Base-by-base conservation (phyloP, 2,888 invertebrate species). In the Drosophila rubida region DNA sequence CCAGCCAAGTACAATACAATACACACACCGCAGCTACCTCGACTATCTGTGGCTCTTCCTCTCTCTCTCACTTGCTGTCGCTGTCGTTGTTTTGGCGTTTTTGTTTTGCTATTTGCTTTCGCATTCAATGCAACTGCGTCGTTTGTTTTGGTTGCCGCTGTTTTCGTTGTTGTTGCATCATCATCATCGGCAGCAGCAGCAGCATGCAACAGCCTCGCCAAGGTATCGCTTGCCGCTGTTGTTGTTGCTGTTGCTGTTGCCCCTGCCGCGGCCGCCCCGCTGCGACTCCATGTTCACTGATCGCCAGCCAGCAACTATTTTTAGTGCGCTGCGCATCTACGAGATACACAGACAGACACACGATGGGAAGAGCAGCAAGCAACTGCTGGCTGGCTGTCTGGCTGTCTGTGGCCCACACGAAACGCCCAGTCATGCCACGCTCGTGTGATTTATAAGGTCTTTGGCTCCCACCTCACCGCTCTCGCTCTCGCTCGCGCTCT, bases 361-460 rank as follows among this genome's bases (percentile, higher is more conserved):
- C 45, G 9, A 19, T 23, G 23, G 23, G 23, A 23, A 23, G 23
- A 19, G 51, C 9, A 27, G 27, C 23, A 32, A 35, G 32, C 55
- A 50, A 11, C 14, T n/a, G 23, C 14, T 55, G 55, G 16, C 41
- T 16, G 41, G 0, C 57, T 45, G 51, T 39, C 42, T 49, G n/a
- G 6, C 11, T 22, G 2, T 39, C 42, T n/a, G 25, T 76, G 77
- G 76, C 63, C 50, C 53, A 69, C 68, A 66, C 71, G 75, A 80
- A 79, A 72, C 75, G 75, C 73, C 80, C 72, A 87, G 84, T 84
- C 88, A 87, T 87, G 83, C 88, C 70, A 82, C 88, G 86, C 84
- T 85, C 84, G 80, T 84, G 88, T 84, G 88, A 84, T 84, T 88
- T 84, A 82, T 88, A 84, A 88, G 84, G 84, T 84, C 86, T 88